Conservation (phyloP, 1,140 invertebrate species). For the Hyphantria cunea region DNA sequence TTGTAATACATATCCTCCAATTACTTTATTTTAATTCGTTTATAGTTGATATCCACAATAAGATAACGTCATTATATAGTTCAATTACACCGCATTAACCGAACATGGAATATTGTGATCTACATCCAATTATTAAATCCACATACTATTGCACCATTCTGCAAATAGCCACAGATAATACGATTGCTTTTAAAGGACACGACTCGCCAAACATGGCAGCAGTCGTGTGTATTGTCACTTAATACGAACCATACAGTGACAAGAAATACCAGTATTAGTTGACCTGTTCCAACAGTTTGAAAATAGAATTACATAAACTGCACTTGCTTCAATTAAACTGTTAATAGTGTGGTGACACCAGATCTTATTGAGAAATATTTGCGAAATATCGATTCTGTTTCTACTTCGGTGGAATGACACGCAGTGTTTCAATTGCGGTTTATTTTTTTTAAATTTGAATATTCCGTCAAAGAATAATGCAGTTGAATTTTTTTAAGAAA, state of each 20-base stretch:
- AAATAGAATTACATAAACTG: slow-evolving; percentile 26
- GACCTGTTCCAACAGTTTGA: slow-evolving; percentile 18
- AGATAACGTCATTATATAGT: background rate
- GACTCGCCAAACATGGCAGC: slow-evolving; percentile 13
- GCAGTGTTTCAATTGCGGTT: slow-evolving; percentile 2
- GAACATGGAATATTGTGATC: background rate
- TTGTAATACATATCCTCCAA: too few species aligned
- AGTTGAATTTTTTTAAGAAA: too few species aligned
- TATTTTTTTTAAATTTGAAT: background rate
- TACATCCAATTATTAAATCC: background rate
- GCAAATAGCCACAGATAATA: slow-evolving; percentile 12
- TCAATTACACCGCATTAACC: background rate
- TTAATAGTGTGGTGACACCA: slow-evolving; percentile 30
- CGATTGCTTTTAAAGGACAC: slow-evolving; percentile 11
- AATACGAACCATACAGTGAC: slow-evolving; percentile 15
- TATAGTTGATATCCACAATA: too few species aligned
- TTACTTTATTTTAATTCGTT: too few species aligned
- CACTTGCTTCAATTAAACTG: slow-evolving; percentile 36
- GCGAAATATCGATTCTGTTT: slow-evolving; percentile 30
- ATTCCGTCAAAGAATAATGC: too few species aligned
- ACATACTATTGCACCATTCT: background rate
- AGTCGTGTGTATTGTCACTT: slow-evolving; percentile 18
- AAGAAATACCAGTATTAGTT: slow-evolving; percentile 17
- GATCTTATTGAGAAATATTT: slow-evolving; percentile 27
- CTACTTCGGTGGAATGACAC: background rate